Base-by-base conservation (phyloP, 1,140 invertebrate genomes). In the Apis laboriosa region DNA sequence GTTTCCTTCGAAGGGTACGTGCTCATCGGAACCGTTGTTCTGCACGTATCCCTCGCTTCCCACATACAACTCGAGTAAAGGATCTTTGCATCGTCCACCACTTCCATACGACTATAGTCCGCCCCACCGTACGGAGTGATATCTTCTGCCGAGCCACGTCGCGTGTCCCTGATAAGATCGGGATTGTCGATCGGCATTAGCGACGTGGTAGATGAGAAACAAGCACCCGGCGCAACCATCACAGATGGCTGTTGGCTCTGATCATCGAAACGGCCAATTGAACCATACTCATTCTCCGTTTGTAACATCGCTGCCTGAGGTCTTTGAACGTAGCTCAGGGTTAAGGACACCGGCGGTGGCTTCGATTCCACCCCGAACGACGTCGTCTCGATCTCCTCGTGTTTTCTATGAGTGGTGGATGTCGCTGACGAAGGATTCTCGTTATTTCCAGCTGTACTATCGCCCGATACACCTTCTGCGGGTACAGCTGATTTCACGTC, bases 121-220 rank as follows among this genome's bases (percentile, higher is more conserved):
- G 87, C 75, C 11, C 73, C 87, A 55, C 83, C 81, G 80, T 90
- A 91, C 24, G 90, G 89, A 19, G 91, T 89, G 7, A 91, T 77
- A 12, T 92, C 92, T 19, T 93, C 93, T 12, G 84, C 80, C 11
- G 92, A 92, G 2, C 92, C 92, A 9, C 93, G 87, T 2, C 93
- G 84, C 1, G 97, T 97, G 89, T 97, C 97, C 87, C 97, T 96
- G 87, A 98, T 97, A 60, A 98, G 94, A 92, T 98, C 97, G 11
- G 97, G 97, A 91, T 98, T 97, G 80, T 97, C 97, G 80, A 96
- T 96, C 4, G 96, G 95, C 67, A 93, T 93, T 5, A 96, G 95
- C 9, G 96, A 95, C 3, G 96, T 96, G 34, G 96, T 96, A 19
- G 96, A 97, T 2, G 97, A 96, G 84, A 96, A 96, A 83, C 92